Conservation (phyloP, 1,140 invertebrate genomes). For the Leptinotarsa texana region DNA sequence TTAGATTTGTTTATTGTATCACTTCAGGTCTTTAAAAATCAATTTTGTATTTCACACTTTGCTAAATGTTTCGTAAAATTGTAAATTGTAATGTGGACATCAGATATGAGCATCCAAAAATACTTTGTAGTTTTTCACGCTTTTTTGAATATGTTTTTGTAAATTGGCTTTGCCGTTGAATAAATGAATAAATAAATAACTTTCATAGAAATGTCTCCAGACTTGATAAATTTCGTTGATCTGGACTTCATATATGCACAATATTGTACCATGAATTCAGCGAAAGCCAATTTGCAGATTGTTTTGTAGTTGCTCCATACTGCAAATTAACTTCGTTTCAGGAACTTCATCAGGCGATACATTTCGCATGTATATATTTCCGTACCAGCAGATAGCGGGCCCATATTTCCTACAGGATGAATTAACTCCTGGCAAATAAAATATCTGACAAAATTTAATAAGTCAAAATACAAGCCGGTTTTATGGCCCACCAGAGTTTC, state of each 20-base stretch:
- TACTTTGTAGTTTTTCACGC: too few species aligned
- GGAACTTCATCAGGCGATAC: background rate
- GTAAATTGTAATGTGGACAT: too few species aligned
- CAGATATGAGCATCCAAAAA: too few species aligned
- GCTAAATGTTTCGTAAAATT: too few species aligned
- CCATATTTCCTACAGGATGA: constrained; percentile 16
- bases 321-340: background rate
- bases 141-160: too few species aligned
- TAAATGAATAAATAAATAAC: too few species aligned
- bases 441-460: constrained; percentile 18
- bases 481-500: constrained; percentile 15
- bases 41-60: too few species aligned
- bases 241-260: background rate
- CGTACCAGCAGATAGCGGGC: constrained; percentile 19
- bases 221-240: too few species aligned
- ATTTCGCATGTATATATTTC: constrained; percentile 13
- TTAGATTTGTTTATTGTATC: too few species aligned
- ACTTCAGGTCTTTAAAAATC: too few species aligned
- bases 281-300: background rate
- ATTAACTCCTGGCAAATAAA: constrained; percentile 16
- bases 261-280: background rate
- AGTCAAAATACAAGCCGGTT: constrained; percentile 14
- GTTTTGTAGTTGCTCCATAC: background rate
- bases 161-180: too few species aligned
- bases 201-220: too few species aligned